A percentile compares a stretch with the other conserved stretches of the same genome.
Evolutionary conservation across 2,888 invertebrate species (phyloP).

Genomic region (Cryptus armator): DNA sequence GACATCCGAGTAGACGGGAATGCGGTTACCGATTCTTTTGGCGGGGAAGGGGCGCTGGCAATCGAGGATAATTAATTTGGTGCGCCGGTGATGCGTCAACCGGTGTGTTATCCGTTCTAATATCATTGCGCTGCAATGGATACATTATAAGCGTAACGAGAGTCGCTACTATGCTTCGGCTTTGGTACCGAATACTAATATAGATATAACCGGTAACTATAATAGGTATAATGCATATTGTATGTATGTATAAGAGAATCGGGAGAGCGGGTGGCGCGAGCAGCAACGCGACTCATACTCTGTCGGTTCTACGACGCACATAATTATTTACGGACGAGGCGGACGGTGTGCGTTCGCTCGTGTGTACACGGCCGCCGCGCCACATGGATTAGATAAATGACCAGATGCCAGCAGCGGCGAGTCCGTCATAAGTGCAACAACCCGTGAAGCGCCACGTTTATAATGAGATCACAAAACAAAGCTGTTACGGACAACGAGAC

Average conservation of each 20-base stretch:
- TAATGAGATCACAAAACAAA: slow-evolving; percentile 78
- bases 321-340: slow-evolving; percentile 66
- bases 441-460: slow-evolving; percentile 77
- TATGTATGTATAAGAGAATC: slow-evolving; percentile 33
- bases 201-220: slow-evolving; percentile 27
- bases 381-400: slow-evolving; percentile 77
- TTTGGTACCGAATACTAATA: slow-evolving; percentile 51
- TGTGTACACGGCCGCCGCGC: slow-evolving; percentile 68
- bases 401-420: slow-evolving; percentile 72
- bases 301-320: slow-evolving; percentile 55
- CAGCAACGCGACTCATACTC: slow-evolving; percentile 54
- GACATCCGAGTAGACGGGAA: slow-evolving; percentile 31
- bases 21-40: slow-evolving; percentile 18
- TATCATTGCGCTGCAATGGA: slow-evolving; percentile 34
- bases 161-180: slow-evolving; percentile 28
- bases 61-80: slow-evolving; percentile 58
- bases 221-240: slow-evolving; percentile 28
- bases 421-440: slow-evolving; percentile 78
- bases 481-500: slow-evolving; percentile 65
- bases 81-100: slow-evolving; percentile 49
- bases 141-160: slow-evolving; percentile 37
- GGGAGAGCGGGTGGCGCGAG: slow-evolving; percentile 35
- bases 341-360: slow-evolving; percentile 43
- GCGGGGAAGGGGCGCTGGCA: not conserved
- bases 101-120: slow-evolving; percentile 40